Conservation (phyloP, 1,140 invertebrate genomes). For the Lasaia peninsularis region DNA sequence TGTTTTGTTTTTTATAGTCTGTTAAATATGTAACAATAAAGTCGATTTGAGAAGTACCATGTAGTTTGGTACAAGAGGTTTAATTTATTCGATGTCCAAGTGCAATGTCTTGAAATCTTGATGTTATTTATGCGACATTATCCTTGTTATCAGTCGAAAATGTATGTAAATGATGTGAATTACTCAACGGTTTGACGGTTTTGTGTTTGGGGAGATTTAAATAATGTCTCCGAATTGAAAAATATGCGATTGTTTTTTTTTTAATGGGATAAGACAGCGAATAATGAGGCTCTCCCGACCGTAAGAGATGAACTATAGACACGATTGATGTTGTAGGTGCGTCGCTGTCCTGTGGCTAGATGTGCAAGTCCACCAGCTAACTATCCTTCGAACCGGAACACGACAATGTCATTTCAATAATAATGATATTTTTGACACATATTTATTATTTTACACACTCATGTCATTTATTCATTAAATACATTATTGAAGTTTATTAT, state of each 20-base stretch:
- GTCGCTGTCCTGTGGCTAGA: no score
- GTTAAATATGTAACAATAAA: constrained; percentile 71
- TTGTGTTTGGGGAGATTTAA: not conserved
- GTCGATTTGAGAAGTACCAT: constrained; percentile 45
- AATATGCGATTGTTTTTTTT: not conserved
- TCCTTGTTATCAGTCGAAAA: constrained; percentile 1
- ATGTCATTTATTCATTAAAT: no score
- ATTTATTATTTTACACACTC: no score
- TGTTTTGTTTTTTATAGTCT: constrained; percentile 19
- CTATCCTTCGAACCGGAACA: no score
- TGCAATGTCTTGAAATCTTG: constrained; percentile 41
- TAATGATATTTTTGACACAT: no score
- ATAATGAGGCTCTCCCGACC: no score
- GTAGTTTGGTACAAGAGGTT: constrained; percentile 47
- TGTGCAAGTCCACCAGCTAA: no score
- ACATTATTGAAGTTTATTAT: no score
- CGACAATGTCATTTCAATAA: no score
- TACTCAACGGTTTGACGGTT: not conserved
- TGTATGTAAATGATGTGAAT: not conserved
- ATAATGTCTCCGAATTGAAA: not conserved
- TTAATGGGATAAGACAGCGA: no score
- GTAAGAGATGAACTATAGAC: no score
- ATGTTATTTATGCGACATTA: constrained; percentile 6
- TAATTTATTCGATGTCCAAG: constrained; percentile 53
- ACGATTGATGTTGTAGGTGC: no score